phyloP scores from a whole-genome alignment of 1,140 invertebrate genomes.

The Nasonia longicornis region DNA sequence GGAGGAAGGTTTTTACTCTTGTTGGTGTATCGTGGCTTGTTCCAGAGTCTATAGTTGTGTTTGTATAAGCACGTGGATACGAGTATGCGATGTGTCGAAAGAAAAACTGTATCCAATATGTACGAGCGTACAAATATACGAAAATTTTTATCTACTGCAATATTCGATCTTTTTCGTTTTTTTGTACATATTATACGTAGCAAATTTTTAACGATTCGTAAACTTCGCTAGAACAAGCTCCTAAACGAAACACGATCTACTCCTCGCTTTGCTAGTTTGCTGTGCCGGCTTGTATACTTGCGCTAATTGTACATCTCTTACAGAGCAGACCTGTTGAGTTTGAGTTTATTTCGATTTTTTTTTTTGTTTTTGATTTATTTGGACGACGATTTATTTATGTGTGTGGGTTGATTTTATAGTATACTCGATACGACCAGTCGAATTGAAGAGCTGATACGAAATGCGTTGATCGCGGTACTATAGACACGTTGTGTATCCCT shows the following conservation, averaged over 20 bases:
- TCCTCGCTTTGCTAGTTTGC: slow-evolving; percentile 38
- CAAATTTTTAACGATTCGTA: not conserved
- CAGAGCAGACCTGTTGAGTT: not conserved
- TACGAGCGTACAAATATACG: slow-evolving; percentile 45
- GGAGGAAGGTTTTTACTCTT: too few relatives aligned
- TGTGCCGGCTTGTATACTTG: slow-evolving; percentile 12
- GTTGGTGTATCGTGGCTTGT: too few relatives aligned
- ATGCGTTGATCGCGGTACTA: not conserved
- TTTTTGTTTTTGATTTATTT: not conserved
- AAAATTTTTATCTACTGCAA: slow-evolving; percentile 6
- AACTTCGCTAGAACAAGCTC: slow-evolving; percentile 12
- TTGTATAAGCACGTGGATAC: not conserved
- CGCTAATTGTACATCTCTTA: slow-evolving; percentile 31
- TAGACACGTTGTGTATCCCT: not conserved
- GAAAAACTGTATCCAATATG: slow-evolving; percentile 11
- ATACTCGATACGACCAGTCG: not conserved
- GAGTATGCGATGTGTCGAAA: not conserved
- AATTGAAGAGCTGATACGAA: slow-evolving; percentile 36
- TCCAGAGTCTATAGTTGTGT: not conserved
- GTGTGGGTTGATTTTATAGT: not conserved
- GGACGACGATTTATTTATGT: not conserved
- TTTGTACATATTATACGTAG: not conserved
- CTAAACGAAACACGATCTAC: not conserved
- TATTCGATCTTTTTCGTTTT: not conserved
- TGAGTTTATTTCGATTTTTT: not conserved